A percentile compares a stretch with the other conserved stretches of the same genome.
Evolutionary conservation across 53 echinoderm and acorn worm species (phyloP).

Genomic region (Hippasteria phrygiana): DNA sequence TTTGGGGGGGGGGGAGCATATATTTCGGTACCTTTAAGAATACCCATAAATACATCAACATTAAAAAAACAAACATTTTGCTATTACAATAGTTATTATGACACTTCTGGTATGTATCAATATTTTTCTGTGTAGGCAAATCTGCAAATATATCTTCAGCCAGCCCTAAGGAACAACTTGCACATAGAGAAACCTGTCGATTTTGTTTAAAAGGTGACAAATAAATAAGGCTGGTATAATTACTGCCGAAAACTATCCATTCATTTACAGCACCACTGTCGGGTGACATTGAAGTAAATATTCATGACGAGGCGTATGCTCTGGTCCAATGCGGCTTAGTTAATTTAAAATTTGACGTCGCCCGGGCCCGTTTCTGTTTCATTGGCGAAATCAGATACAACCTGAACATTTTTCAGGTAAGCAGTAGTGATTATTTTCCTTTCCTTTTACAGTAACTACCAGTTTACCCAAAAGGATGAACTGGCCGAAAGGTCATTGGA

Average conservation of each 20-base stretch:
- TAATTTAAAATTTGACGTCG: slow-evolving; percentile 31
- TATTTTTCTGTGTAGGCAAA: no score
- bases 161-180: not conserved
- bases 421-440: no score
- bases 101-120: no score
- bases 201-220: not conserved
- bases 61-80: no score
- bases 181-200: not conserved
- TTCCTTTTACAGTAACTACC: no score
- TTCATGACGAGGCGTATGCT: slow-evolving; percentile 57
- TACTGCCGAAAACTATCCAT: not conserved
- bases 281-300: slow-evolving; percentile 22
- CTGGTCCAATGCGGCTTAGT: slow-evolving; percentile 38
- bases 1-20: no score
- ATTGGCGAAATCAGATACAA: slow-evolving; percentile 49
- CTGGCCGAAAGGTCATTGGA: no score
- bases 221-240: not conserved
- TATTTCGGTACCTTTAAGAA: no score
- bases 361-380: slow-evolving; percentile 58
- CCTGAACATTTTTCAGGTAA: slow-evolving; percentile 68
- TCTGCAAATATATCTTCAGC: no score
- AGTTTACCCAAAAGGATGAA: no score
- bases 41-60: no score
- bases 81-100: no score
- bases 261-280: slow-evolving; percentile 27